Evolutionary conservation across 2,797 vertebrate species (phyloP).

Genomic region (Gallirallus australis): DNA sequence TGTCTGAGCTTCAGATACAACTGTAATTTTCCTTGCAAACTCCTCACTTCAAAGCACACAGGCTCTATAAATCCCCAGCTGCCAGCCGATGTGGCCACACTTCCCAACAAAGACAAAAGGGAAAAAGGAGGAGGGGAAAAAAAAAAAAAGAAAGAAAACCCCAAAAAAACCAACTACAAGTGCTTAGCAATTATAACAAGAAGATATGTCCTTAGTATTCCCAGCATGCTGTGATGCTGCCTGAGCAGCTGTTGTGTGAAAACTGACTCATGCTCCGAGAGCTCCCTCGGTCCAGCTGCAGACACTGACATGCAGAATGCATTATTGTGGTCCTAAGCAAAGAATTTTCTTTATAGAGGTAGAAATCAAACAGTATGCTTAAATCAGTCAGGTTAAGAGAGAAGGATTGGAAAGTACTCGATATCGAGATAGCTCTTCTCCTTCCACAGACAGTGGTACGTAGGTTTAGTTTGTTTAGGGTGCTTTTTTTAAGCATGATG

Average conservation of each 20-base stretch:
- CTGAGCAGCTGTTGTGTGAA: background rate
- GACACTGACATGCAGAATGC: fast-evolving
- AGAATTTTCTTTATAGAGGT: background rate
- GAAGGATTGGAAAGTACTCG: background rate
- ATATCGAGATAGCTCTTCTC: background rate
- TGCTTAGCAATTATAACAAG: background rate
- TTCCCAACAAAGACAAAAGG: background rate
- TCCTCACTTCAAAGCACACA: background rate
- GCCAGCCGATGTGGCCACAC: background rate
- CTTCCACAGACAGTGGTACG: fast-evolving
- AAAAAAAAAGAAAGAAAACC: no score
- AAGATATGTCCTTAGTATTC: background rate
- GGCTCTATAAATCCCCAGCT: background rate
- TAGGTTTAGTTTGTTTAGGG: background rate
- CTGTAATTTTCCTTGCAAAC: background rate
- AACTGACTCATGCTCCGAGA: background rate
- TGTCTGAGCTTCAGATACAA: background rate
- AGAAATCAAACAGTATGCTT: background rate
- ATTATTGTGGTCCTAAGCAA: no score
- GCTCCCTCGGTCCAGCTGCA: background rate
- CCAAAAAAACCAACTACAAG: background rate
- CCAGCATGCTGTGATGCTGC: background rate
- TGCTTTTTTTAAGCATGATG: no score
- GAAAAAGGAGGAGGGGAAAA: no score
- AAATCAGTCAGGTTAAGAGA: background rate